A percentile compares a stretch with the other conserved stretches of the same genome.
phyloP scores from a whole-genome alignment of 1,140 invertebrate species.

The Polypedilum pembai region DNA sequence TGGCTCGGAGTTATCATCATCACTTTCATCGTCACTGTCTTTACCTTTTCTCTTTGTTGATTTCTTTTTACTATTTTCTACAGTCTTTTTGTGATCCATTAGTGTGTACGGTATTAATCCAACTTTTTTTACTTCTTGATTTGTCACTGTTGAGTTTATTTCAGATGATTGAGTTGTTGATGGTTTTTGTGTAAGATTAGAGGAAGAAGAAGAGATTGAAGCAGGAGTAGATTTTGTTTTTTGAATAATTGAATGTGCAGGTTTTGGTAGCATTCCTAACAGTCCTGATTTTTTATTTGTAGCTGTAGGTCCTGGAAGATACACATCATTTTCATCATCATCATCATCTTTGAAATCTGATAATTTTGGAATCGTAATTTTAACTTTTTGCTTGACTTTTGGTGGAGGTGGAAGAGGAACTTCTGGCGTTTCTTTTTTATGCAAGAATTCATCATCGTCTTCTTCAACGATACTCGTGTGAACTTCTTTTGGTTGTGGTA shows the following conservation, averaged over 20 bases:
- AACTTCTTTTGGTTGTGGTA: slow-evolving; percentile 35
- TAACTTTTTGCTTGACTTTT: slow-evolving; percentile 36
- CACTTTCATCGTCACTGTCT: slow-evolving; percentile 42
- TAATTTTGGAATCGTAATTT: slow-evolving; percentile 43
- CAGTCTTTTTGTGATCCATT: not conserved
- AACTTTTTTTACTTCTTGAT: slow-evolving; percentile 29
- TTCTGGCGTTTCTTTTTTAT: slow-evolving; percentile 46
- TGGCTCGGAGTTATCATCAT: slow-evolving; percentile 39
- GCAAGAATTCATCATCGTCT: slow-evolving; percentile 52
- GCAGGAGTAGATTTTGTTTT: slow-evolving; percentile 36
- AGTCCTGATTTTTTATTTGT: slow-evolving; percentile 40
- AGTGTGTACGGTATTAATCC: not conserved
- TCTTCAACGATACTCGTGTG: slow-evolving; percentile 39
- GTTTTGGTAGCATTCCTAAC: slow-evolving; percentile 48
- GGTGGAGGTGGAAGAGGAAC: slow-evolving; percentile 32
- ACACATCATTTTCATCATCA: slow-evolving; percentile 39
- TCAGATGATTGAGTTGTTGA: not conserved
- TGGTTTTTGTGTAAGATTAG: not conserved
- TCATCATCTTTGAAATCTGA: slow-evolving; percentile 51
- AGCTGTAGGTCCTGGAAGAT: slow-evolving; percentile 35
- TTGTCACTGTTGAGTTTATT: not conserved
- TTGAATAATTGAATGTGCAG: slow-evolving; percentile 33
- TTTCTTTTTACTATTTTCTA: not conserved
- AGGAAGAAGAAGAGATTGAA: slow-evolving; percentile 36
- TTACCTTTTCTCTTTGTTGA: slow-evolving; percentile 37